phyloP scores from a whole-genome alignment of 2,888 invertebrate genomes.

The Erebia aethiops region DNA sequence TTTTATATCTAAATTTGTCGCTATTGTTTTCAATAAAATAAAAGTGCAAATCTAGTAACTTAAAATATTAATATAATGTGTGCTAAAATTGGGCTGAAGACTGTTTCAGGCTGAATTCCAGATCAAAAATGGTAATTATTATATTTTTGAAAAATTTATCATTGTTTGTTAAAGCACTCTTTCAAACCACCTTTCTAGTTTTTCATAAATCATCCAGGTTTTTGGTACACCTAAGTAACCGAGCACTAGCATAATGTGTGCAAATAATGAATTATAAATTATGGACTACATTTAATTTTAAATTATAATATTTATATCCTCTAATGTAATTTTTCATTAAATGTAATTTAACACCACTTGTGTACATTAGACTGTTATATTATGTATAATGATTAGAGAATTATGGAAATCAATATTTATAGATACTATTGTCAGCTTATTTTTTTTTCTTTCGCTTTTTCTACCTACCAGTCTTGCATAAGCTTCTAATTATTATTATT shows the following conservation, averaged over 20 bases:
- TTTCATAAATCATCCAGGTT: slow-evolving; percentile 18
- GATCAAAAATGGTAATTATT: slow-evolving; percentile 27
- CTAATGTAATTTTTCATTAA: neutral
- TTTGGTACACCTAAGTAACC: slow-evolving; percentile 14
- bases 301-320: neutral
- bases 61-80: neutral
- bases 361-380: neutral
- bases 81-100: slow-evolving; percentile 3
- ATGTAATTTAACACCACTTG: neutral
- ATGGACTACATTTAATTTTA: too few species aligned
- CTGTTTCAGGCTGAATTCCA: slow-evolving; percentile 14
- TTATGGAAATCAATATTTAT: neutral
- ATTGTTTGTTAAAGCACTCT: slow-evolving; percentile 6
- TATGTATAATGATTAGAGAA: neutral
- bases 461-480: neutral
- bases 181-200: slow-evolving; percentile 10
- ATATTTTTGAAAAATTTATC: slow-evolving; percentile 20
- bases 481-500: slow-evolving; percentile 2
- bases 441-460: neutral
- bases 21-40: neutral
- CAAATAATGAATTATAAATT: slow-evolving; percentile 7
- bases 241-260: slow-evolving; percentile 16
- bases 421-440: slow-evolving; percentile 3
- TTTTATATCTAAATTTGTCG: neutral
- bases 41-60: neutral